Evolutionary conservation across 2,797 vertebrate genomes (phyloP).

Genomic region (Tinamus major): DNA sequence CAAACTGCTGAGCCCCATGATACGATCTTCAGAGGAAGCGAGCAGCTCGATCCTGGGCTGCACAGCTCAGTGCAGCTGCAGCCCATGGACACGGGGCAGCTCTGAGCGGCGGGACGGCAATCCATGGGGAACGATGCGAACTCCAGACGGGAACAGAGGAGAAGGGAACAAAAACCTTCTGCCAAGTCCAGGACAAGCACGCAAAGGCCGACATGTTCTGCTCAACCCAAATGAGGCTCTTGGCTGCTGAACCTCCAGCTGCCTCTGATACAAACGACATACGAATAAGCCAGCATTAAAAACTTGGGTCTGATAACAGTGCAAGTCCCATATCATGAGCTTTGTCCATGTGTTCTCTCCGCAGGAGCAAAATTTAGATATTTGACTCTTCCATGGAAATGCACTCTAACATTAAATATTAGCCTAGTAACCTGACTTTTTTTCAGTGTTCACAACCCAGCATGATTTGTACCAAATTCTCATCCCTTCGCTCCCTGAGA

Average conservation of each 20-base stretch:
- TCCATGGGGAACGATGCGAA: not conserved
- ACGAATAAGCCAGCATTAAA: not conserved
- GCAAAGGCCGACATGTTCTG: accelerated
- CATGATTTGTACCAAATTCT: not conserved
- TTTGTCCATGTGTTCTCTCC: not conserved
- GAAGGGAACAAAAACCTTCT: not conserved
- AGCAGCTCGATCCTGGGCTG: not conserved
- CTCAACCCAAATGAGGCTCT: not conserved
- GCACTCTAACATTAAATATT: not conserved
- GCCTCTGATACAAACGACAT: not conserved
- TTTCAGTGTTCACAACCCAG: not conserved
- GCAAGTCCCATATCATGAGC: not conserved
- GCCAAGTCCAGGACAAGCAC: not conserved
- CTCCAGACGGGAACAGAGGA: not conserved
- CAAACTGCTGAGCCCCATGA: slow-evolving; percentile 19
- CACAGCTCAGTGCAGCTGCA: not conserved
- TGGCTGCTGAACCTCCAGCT: not conserved
- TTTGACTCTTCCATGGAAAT: not conserved
- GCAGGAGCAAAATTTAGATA: not conserved
- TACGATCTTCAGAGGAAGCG: slow-evolving; percentile 18
- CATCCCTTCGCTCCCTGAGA: not conserved
- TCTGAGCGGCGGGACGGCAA: not conserved
- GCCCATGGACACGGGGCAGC: not conserved
- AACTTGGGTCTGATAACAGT: not conserved
- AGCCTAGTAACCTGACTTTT: not conserved